Base-by-base conservation (phyloP, 2,113 vertebrate species). In the Ariopsis seemanni region DNA sequence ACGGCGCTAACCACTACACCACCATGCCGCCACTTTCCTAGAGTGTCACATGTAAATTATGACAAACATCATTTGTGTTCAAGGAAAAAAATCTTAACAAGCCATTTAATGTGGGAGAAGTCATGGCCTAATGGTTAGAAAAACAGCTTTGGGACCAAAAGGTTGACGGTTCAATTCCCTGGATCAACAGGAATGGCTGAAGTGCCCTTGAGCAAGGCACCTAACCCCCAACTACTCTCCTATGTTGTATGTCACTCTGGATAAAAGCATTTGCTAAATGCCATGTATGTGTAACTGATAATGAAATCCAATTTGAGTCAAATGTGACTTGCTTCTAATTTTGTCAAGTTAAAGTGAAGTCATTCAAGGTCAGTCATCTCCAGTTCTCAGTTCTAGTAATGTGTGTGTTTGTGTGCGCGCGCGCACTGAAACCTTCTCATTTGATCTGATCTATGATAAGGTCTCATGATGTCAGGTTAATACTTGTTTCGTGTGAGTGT, bases 381-480 rank as follows among this genome's bases (percentile, higher is more conserved):
- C 34, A 11, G 30, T 62, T 1, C 14, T 62, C 9, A 80, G 52
- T 85, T 75, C 30, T 88, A 78, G 71, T 27, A 75, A n/a, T 81
- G 15, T 88, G 58, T 88, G 63, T 65, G 11, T 60, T 74, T 55
- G 12, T 74, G 58, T 63, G 22, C 5, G 20, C 72, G 58, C 27
- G 8, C n/a, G 34, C 34, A 42, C 34, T 42, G 34, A 42, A 42
- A 65, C 67, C 34, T 12, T 63, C 63, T 22, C 53, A 42, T 58
- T 55, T 86, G 62, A 88, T 71, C 58, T 65, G 62, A 72, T 18
- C 52, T 57, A 85, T 55, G 71, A 57, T 60, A 60, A 7, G 69
- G 6, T 42, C 22, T 42, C 9, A 90, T 87, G 55, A 53, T 83
- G 30, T 82, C 52, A 84, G 71, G 5, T 22, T 55, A 30, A 65